phyloP scores from a whole-genome alignment of 30 jellyfish, hydroid and myxozoan genomes.

The Aurelia aurita region DNA sequence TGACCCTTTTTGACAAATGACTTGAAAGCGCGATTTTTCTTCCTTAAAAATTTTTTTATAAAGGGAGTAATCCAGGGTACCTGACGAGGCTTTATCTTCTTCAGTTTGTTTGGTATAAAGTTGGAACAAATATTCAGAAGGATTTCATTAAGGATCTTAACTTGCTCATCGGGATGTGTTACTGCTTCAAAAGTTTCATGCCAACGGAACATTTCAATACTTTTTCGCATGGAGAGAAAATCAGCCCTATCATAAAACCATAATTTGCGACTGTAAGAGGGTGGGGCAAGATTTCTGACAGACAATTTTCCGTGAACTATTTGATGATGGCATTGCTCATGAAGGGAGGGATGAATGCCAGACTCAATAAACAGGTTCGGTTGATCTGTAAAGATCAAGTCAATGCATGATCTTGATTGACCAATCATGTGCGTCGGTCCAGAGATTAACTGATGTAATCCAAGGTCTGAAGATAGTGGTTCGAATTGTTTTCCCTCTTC shows the following conservation, averaged over 20 bases:
- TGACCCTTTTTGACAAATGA: constrained; percentile 41
- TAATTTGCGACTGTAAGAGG: constrained; percentile 38
- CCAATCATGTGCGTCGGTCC: constrained; percentile 51
- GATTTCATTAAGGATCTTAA: constrained; percentile 29
- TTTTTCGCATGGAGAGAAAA: constrained; percentile 8
- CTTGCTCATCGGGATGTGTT: constrained; percentile 31
- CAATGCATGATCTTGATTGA: constrained; percentile 59
- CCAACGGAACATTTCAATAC: no score
- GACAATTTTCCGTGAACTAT: constrained; percentile 25
- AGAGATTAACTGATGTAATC: constrained; percentile 19
- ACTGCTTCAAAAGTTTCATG: constrained; percentile 5
- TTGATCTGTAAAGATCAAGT: constrained; percentile 51
- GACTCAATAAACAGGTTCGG: constrained; percentile 55
- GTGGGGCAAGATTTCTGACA: constrained; percentile 53
- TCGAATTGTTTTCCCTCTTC: constrained; percentile 40
- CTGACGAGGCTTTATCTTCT: no score
- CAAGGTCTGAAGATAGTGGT: constrained; percentile 51
- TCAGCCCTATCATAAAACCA: constrained; percentile 53
- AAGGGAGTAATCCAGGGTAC: no score
- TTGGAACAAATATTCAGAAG: constrained; percentile 50
- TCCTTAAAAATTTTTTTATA: no score
- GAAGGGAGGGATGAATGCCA: constrained; percentile 62
- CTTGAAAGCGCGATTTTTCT: constrained; percentile 33
- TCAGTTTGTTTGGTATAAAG: constrained; percentile 48
- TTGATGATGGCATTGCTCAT: constrained; percentile 57